These are phyloP conservation scores for Papilio machaon DNA, from an alignment of 1,140 invertebrate species.

Conservation along the genomic window DNA sequence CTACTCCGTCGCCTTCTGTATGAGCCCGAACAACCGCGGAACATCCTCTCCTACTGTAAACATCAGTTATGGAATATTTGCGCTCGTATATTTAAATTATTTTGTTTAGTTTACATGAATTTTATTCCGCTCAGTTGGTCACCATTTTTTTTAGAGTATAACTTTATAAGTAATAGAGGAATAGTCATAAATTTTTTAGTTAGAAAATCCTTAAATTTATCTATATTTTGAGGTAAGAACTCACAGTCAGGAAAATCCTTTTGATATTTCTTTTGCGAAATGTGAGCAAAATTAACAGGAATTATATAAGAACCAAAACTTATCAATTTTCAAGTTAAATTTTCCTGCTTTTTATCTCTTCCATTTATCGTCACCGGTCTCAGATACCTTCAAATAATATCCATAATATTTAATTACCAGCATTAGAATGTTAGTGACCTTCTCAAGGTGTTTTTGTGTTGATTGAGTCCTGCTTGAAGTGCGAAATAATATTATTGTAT, in stretches of 20 bases:
- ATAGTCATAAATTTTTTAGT: neutral
- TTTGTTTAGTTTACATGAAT: neutral
- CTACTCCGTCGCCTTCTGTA: conserved; percentile 29
- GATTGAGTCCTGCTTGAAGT: neutral
- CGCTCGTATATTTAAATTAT: conserved; percentile 28
- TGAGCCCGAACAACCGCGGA: neutral
- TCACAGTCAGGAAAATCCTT: too few relatives aligned
- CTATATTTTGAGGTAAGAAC: too few relatives aligned
- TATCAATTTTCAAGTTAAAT: neutral
- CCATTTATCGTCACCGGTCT: neutral
- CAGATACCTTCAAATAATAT: conserved; percentile 2
- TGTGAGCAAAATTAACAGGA: neutral
- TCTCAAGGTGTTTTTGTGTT: neutral
- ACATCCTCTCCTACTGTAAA: neutral
- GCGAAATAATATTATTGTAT: neutral
- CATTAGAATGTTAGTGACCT: neutral
- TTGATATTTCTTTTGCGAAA: too few relatives aligned
- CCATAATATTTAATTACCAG: neutral
- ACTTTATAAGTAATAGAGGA: neutral
- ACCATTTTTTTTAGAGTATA: neutral
- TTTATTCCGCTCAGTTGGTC: neutral
- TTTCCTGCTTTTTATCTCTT: neutral
- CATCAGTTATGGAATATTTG: conserved; percentile 23
- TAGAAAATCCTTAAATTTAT: too few relatives aligned
- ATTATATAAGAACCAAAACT: neutral